Conservation (phyloP, 2,113 vertebrate species). For the Gambusia holbrooki region DNA sequence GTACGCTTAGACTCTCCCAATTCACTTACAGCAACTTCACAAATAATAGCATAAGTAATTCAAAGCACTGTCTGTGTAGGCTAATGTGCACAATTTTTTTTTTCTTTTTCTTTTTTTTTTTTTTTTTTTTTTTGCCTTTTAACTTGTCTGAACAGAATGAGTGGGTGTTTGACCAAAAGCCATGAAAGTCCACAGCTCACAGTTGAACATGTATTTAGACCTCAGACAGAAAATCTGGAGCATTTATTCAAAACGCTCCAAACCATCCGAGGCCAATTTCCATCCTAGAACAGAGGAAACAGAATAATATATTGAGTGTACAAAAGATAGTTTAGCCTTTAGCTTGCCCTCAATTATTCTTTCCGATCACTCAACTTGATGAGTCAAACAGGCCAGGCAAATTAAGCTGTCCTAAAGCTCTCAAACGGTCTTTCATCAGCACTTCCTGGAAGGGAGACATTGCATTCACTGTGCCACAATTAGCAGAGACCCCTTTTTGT, state of each 20-base stretch:
- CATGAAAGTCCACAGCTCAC: neutral
- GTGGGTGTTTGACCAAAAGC: slow-evolving; percentile 13
- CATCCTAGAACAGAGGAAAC: slow-evolving; percentile 41
- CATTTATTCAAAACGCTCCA: slow-evolving; percentile 33
- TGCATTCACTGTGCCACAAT: slow-evolving; percentile 37
- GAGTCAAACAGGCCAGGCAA: slow-evolving; percentile 60
- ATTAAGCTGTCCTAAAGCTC: slow-evolving; percentile 66
- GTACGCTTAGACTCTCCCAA: neutral
- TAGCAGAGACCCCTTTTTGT: slow-evolving; percentile 29
- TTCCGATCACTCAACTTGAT: slow-evolving; percentile 58
- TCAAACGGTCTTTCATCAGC: slow-evolving; percentile 53
- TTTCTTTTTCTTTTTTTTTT: neutral
- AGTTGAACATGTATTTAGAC: neutral
- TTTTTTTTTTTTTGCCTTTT: neutral
- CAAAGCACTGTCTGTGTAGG: neutral
- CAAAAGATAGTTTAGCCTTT: slow-evolving; percentile 68
- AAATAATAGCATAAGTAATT: neutral
- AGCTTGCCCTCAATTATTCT: slow-evolving; percentile 65
- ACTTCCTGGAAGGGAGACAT: slow-evolving; percentile 35
- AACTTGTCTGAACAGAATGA: neutral
- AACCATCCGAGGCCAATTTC: slow-evolving; percentile 43
- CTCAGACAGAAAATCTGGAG: slow-evolving; percentile 3
- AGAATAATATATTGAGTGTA: slow-evolving; percentile 48
- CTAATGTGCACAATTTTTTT: neutral
- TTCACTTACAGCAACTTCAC: neutral